A percentile compares a stretch with the other conserved stretches of the same genome.
These are phyloP conservation scores for Leptopilina syphax DNA, from an alignment of 2,888 invertebrate species.

Conservation along the genomic window DNA sequence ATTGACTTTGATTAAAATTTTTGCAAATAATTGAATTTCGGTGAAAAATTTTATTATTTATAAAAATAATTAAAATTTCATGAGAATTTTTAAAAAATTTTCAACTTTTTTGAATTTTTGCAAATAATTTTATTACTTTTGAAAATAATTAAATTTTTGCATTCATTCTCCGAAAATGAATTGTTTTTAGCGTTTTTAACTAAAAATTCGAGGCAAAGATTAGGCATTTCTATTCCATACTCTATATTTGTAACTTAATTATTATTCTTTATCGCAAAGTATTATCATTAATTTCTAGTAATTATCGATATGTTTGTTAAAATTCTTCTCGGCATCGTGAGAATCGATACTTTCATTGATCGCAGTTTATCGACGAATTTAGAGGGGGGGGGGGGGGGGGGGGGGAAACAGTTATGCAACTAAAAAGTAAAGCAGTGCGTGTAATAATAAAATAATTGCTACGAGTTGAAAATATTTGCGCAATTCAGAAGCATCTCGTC, in stretches of 20 bases:
- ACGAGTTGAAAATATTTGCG: conserved; percentile 1
- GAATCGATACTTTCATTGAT: not conserved
- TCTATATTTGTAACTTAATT: not conserved
- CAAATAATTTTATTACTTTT: no score
- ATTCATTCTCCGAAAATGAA: no score
- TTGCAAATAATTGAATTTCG: no score
- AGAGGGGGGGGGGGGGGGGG: not conserved
- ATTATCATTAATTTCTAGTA: not conserved
- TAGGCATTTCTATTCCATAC: not conserved
- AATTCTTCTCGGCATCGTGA: conserved; percentile 6
- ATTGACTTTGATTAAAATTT: no score
- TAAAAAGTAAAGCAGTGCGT: conserved; percentile 1
- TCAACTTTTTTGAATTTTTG: no score
- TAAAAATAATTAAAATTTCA: no score
- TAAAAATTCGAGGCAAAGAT: not conserved
- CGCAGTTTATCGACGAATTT: conserved; percentile 2
- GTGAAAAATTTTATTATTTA: no score
- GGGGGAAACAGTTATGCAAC: not conserved
- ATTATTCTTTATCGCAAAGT: not conserved
- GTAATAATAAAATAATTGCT: not conserved
- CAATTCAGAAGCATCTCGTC: not conserved
- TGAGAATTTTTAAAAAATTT: no score
- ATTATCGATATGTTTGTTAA: conserved; percentile 10
- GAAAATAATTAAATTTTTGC: no score
- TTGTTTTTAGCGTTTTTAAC: no score